A percentile compares a stretch with the other conserved stretches of the same genome.
phyloP scores from a whole-genome alignment of 2,797 vertebrate genomes.

The Dicrostonyx torquatus region DNA sequence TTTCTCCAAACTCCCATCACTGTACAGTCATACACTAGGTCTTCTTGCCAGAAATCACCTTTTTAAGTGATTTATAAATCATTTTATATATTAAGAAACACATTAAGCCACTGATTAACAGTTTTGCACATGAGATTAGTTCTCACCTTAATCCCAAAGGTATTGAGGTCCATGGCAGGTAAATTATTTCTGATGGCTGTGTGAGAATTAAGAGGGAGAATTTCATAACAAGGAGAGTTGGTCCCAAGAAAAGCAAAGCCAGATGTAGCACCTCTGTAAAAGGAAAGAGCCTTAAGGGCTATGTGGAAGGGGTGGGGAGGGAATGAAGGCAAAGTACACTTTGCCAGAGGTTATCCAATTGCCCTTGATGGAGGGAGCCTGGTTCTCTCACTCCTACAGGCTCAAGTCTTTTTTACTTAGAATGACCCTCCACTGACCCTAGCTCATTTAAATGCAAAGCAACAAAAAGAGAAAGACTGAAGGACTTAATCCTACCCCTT shows the following conservation, averaged over 20 bases:
- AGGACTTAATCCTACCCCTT: conserved; percentile 56
- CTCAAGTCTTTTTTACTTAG: conserved; percentile 54
- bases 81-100: conserved; percentile 62
- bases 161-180: conserved; percentile 55
- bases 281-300: conserved; percentile 36
- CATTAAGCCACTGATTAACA: conserved; percentile 68
- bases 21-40: background rate
- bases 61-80: background rate
- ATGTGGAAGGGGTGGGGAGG: background rate
- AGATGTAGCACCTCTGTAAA: conserved; percentile 56
- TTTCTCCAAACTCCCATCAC: conserved; percentile 44
- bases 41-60: conserved; percentile 27
- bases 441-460: conserved; percentile 76
- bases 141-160: conserved; percentile 52
- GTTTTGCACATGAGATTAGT: conserved; percentile 60
- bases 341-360: conserved; percentile 69
- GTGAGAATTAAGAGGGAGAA: conserved; percentile 16
- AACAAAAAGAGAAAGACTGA: conserved; percentile 63
- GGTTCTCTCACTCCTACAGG: conserved; percentile 37
- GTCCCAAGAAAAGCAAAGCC: conserved; percentile 63
- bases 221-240: conserved; percentile 54
- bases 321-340: conserved; percentile 56
- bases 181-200: conserved; percentile 65
- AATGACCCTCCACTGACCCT: conserved; percentile 67
- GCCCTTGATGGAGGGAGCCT: conserved; percentile 61